A percentile compares a stretch with the other conserved stretches of the same genome.
These are phyloP conservation scores for Solea senegalensis DNA, from an alignment of 2,113 vertebrate genomes.

Conservation along the genomic window DNA sequence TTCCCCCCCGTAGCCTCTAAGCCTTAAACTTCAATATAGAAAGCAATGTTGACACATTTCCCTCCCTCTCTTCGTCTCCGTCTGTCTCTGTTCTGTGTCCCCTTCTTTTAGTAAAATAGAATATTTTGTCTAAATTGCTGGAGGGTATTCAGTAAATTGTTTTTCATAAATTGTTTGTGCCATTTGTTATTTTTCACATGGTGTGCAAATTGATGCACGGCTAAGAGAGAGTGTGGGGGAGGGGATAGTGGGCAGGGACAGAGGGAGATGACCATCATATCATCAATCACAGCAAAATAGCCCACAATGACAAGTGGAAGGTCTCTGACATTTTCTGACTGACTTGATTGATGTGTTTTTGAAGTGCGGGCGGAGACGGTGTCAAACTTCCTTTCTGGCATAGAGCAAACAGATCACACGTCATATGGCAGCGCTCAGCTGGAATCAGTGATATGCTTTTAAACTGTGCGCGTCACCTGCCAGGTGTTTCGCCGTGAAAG, in stretches of 20 bases:
- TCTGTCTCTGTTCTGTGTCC: constrained; percentile 45
- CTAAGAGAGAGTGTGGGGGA: neutral
- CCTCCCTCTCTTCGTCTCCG: constrained; percentile 31
- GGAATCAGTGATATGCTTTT: constrained; percentile 36
- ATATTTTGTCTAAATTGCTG: constrained; percentile 72
- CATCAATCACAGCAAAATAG: constrained; percentile 78
- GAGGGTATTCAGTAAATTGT: constrained; percentile 66
- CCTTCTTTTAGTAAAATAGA: constrained; percentile 47
- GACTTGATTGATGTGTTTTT: constrained; percentile 82
- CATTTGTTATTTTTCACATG: constrained; percentile 67
- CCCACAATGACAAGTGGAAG: constrained; percentile 74
- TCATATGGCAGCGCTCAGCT: constrained; percentile 28
- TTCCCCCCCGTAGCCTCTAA: constrained; percentile 35
- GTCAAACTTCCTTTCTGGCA: constrained; percentile 65
- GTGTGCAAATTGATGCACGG: constrained; percentile 65
- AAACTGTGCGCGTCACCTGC: constrained; percentile 8
- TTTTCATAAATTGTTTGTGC: constrained; percentile 61
- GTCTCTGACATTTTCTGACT: constrained; percentile 75
- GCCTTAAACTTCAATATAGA: constrained; percentile 52
- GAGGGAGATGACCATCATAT: constrained; percentile 48
- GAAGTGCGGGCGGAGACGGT: constrained; percentile 57
- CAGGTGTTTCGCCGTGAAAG: constrained; percentile 4
- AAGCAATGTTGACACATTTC: constrained; percentile 37
- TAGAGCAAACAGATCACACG: constrained; percentile 57
- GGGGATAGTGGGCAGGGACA: constrained; percentile 7